phyloP scores from a whole-genome alignment of 2,113 vertebrate genomes.

The Sapayoa aenigma region DNA sequence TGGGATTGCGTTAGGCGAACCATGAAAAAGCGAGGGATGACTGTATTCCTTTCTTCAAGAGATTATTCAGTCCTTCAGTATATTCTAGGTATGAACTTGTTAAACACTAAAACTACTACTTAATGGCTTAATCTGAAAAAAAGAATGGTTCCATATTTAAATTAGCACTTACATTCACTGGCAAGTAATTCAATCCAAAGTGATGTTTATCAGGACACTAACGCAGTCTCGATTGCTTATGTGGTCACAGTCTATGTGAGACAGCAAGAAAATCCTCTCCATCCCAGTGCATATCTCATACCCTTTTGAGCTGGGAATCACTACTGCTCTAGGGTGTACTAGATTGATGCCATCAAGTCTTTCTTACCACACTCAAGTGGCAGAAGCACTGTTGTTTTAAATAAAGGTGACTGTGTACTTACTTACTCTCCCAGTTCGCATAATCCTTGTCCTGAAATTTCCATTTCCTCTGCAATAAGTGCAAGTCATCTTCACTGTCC shows the following conservation, averaged over 20 bases:
- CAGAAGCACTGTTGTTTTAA: background rate
- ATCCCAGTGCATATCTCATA: rapidly evolving
- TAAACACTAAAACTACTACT: background rate
- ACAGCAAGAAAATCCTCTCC: background rate
- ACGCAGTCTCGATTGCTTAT: rapidly evolving
- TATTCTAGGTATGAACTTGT: background rate
- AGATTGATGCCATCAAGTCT: background rate
- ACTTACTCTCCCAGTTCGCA: background rate
- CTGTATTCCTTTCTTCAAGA: background rate
- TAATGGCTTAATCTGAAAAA: background rate
- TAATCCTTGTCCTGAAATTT: background rate
- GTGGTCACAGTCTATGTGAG: background rate
- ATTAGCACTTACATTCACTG: background rate
- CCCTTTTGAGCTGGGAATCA: background rate
- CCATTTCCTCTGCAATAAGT: background rate
- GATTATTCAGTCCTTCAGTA: background rate
- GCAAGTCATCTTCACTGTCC: background rate
- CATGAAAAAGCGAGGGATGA: no score
- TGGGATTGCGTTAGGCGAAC: no score
- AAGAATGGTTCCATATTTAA: background rate
- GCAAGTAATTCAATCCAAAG: background rate
- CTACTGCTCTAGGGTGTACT: background rate
- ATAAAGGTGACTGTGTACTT: background rate
- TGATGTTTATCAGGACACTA: background rate
- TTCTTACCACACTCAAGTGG: background rate